Conservation (phyloP, 2,113 vertebrate species). For the Empidonax alnorum region DNA sequence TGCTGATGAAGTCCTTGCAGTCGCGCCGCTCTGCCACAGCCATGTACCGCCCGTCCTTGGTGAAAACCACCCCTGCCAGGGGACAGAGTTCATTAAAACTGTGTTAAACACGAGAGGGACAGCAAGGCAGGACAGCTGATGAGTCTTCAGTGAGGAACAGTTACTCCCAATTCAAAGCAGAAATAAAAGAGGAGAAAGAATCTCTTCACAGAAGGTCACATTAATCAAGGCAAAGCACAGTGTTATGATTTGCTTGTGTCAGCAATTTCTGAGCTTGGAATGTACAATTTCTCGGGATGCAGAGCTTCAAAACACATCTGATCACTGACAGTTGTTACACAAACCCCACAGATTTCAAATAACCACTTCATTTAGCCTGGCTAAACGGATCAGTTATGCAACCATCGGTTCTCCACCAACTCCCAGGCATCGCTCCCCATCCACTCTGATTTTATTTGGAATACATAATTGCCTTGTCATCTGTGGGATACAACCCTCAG, state of each 20-base stretch:
- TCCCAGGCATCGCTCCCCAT: neutral
- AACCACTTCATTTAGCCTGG: neutral
- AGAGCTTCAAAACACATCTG: neutral
- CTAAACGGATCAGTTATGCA: neutral
- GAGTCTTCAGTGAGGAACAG: accelerated
- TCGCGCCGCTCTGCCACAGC: slow-evolving; percentile 93
- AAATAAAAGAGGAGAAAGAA: neutral
- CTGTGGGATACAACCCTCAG: neutral
- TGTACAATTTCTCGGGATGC: neutral
- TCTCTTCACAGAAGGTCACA: neutral
- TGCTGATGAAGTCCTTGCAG: slow-evolving; percentile 93
- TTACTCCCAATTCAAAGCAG: neutral
- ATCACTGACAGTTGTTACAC: neutral
- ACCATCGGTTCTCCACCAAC: neutral
- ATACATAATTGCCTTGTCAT: neutral
- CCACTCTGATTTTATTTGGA: neutral
- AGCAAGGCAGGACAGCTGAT: neutral
- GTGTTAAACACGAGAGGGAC: neutral
- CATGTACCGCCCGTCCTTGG: slow-evolving; percentile 90
- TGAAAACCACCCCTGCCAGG: slow-evolving; percentile 86
- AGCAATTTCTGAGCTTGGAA: neutral
- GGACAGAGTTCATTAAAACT: neutral
- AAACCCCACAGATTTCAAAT: neutral
- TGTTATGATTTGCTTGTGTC: neutral
- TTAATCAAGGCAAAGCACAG: neutral